Evolutionary conservation across 1,140 invertebrate species (phyloP).

Genomic region (Reticulitermes speratus): DNA sequence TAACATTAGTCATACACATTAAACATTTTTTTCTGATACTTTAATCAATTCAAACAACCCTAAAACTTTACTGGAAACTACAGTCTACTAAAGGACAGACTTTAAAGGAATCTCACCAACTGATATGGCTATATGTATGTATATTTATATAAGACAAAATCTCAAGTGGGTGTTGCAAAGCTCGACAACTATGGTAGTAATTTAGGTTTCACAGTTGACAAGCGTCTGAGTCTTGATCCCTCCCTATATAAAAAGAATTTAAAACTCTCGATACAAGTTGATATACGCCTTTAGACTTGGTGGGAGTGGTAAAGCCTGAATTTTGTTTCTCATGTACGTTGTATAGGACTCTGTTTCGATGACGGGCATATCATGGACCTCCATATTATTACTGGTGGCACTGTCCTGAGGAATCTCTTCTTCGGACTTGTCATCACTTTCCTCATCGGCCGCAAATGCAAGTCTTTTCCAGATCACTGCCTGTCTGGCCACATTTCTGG

Average conservation of each 20-base stretch:
- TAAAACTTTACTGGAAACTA: not conserved
- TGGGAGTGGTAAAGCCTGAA: constrained; percentile 55
- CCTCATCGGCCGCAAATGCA: constrained; percentile 28
- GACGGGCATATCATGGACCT: not conserved
- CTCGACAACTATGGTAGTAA: constrained; percentile 18
- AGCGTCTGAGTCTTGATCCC: not conserved
- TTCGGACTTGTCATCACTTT: constrained; percentile 29
- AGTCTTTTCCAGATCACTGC: constrained; percentile 11
- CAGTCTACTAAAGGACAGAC: not conserved
- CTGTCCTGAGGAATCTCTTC: not conserved
- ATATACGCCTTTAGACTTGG: constrained; percentile 55
- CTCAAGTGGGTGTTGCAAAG: not conserved
- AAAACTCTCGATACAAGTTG: constrained; percentile 53
- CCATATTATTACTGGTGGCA: constrained; percentile 24
- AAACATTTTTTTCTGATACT: not conserved
- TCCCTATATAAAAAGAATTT: constrained; percentile 30
- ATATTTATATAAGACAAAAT: constrained; percentile 21
- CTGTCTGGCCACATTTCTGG: not conserved
- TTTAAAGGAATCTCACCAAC: constrained; percentile 16
- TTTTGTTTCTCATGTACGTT: constrained; percentile 53
- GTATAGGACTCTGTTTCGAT: constrained; percentile 38
- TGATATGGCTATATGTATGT: constrained; percentile 8
- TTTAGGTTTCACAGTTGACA: constrained; percentile 5
- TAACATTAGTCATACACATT: not conserved
- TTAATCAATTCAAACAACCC: not conserved